These are phyloP conservation scores for Cylas formicarius DNA, from an alignment of 1,140 invertebrate genomes.

Conservation along the genomic window DNA sequence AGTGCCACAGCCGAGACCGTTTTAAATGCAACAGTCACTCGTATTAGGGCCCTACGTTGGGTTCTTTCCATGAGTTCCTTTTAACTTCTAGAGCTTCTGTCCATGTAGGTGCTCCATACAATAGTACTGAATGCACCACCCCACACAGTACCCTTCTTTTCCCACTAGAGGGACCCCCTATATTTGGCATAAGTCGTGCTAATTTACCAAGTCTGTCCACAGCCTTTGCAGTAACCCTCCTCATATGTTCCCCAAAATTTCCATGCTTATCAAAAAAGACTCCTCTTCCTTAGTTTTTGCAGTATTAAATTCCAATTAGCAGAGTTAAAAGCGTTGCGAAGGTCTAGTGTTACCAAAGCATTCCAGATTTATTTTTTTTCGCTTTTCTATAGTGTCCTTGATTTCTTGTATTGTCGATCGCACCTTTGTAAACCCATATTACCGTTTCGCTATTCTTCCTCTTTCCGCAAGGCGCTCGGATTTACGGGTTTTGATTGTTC, in stretches of 20 bases:
- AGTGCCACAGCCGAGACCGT: constrained; percentile 24
- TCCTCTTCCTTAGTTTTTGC: no score
- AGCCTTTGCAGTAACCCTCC: background rate
- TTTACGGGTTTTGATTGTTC: no score
- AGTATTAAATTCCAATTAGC: no score
- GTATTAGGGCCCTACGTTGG: constrained; percentile 8
- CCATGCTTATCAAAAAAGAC: no score
- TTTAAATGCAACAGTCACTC: constrained; percentile 18
- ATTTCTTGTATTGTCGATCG: no score
- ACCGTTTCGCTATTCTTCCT: no score
- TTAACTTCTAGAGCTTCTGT: background rate
- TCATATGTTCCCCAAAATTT: background rate
- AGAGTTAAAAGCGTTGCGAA: no score
- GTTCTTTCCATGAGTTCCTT: background rate
- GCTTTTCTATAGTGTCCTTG: no score
- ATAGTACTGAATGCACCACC: constrained; percentile 1
- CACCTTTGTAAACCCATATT: no score
- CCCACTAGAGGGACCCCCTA: constrained; percentile 1
- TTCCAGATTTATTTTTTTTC: no score
- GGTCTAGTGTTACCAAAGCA: no score
- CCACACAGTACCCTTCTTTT: constrained; percentile 9
- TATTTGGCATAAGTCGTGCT: constrained; percentile 9
- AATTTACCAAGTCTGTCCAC: background rate
- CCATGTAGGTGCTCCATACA: constrained; percentile 2
- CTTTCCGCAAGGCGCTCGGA: no score